Evolutionary conservation across 2,797 vertebrate species (phyloP), one percentile per base, ranked within the genome.

Genomic region (Parambassis ranga): DNA sequence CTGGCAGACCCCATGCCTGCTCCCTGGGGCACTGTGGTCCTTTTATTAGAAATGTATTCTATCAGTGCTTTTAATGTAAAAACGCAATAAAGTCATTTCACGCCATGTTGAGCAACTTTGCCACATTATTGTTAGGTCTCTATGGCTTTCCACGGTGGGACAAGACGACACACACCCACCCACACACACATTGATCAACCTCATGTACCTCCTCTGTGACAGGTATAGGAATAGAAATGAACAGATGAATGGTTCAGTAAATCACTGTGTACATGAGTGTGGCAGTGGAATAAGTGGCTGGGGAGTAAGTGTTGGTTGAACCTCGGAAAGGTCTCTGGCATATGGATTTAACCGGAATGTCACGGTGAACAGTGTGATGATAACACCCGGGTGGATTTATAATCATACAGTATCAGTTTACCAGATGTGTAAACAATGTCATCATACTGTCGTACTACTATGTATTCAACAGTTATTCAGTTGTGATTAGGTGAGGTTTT

Each of bases 81-180:
- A 92, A 89, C 52, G 86, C 88, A 90, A 92, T 90, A 90, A 91
- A 93, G 91, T 92, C 83, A 92, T 94, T 94, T 94, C 92, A 93
- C 87, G 90, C 84, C 79, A 82, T 83, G 86, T 91, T 93, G 90
- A 91, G 85, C 91, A 91, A 92, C 88, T 87, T 90, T 88, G 75
- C 77, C 82, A 90, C 81, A 82, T 91, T 91, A 91, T 89, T 89
- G 87, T 88, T 75, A 62, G 83, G 85, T 85, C 88, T 87, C 70
- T 79, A 71, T 80, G 83, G 89, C 77, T 89, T 87, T 81, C 61
- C 58, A 61, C 38, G n/a, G 75, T 27, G 49, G 61, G 65, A 73
- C 65, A 55, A 72, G 56, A 70, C 50, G 62, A 74, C 74, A 42
- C 65, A 60, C 68, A 60, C 33, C 30, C 19, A 7, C 35, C 30